Base-by-base conservation (phyloP, 2,113 vertebrate species). In the Brachirus orientalis region DNA sequence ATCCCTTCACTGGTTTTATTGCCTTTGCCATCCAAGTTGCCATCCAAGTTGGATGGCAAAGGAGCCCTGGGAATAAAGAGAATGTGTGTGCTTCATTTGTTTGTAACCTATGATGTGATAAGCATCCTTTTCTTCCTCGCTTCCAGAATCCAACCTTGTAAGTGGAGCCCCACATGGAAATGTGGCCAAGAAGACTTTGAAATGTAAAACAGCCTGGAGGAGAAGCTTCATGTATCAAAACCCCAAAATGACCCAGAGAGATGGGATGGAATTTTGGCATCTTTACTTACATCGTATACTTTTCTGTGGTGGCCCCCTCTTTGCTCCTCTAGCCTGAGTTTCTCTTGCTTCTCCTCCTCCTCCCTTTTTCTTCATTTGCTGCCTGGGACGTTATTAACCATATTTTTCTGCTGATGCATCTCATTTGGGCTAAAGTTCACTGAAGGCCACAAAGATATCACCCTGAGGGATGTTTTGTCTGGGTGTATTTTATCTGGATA, bases 191-290 rank as follows among this genome's bases (percentile, higher is more conserved):
- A 54, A 54, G 53, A 69, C 17, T 50, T 66, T 50, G 65, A 78
- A 73, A 77, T 64, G 44, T 37, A 18, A 19, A 41, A 55, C 41
- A 19, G 47, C 73, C 62, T 28, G 3, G 28, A 68, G 56, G 44
- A 75, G 45, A 22, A 59, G 51, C 64, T 84, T 68, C 52, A 71
- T 28, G 44, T 40, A 71, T 46, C 72, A 64, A 58, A 76, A 72
- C 63, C 53, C 54, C 33, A 62, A 69, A 80, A 71, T 76, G 63
- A 79, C 79, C 69, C 13, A 28, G 18, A 67, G 76, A 58, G 75
- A 82, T 62, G 55, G 50, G 60, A 83, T 44, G 77, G 77, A 82
- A 80, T 56, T 38, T 79, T 78, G 75, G 69, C 68, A 55, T 51
- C 40, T 52, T 40, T 72, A 62, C 64, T n/a, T n/a, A n/a, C n/a